A percentile compares a stretch with the other conserved stretches of the same genome.
Evolutionary conservation across 2,113 vertebrate genomes (phyloP).

Genomic region (Ctenomys sociabilis): DNA sequence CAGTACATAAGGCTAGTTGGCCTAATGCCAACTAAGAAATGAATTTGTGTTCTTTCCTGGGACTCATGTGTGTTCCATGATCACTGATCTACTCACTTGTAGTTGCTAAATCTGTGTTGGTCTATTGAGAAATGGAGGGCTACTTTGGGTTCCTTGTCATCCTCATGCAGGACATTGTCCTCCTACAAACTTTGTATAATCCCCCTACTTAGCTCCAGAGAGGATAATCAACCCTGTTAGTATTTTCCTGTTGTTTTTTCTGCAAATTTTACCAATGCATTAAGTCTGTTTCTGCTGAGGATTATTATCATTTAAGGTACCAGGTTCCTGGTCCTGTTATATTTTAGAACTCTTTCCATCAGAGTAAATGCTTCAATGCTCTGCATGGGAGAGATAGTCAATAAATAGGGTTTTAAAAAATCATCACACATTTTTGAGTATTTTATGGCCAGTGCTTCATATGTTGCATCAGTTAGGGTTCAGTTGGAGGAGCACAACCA

Average conservation of each 20-base stretch:
- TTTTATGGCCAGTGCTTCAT: neutral
- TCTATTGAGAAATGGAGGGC: neutral
- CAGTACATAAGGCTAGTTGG: constrained; percentile 8
- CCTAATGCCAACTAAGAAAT: constrained; percentile 50
- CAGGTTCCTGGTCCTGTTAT: neutral
- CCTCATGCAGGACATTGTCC: neutral
- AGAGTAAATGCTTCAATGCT: neutral
- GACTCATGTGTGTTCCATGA: constrained; percentile 3
- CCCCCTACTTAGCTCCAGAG: neutral
- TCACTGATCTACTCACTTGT: neutral
- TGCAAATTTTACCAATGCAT: constrained; percentile 51
- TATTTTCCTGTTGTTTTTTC: constrained; percentile 44
- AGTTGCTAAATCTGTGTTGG: neutral
- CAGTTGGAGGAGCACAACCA: neutral
- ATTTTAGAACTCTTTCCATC: constrained; percentile 34
- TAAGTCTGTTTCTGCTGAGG: constrained; percentile 23
- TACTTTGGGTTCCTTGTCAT: neutral
- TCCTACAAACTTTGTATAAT: neutral
- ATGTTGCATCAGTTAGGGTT: neutral
- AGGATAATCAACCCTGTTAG: neutral
- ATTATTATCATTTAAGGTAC: neutral
- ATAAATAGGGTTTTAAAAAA: neutral
- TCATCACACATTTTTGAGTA: neutral
- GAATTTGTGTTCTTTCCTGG: constrained; percentile 32
- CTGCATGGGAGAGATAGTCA: neutral